phyloP scores from a whole-genome alignment of 1,140 invertebrate genomes.

The Drepana arcuata region DNA sequence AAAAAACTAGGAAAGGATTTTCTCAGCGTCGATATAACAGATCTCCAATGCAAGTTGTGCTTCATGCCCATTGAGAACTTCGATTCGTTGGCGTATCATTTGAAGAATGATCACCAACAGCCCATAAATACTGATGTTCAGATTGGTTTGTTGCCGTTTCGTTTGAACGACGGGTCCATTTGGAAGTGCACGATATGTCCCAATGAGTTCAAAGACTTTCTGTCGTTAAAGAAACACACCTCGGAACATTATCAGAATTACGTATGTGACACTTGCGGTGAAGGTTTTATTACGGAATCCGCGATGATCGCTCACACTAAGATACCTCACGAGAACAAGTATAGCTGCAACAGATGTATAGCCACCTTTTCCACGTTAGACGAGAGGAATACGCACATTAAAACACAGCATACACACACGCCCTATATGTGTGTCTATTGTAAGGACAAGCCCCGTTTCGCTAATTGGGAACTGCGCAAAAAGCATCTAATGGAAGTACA shows the following conservation, averaged over 20 bases:
- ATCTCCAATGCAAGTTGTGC: conserved; percentile 59
- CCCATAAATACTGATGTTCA: conserved; percentile 46
- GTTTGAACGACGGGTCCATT: conserved; percentile 43
- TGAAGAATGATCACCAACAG: conserved; percentile 51
- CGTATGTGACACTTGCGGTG: conserved; percentile 57
- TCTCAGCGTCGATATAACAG: conserved; percentile 54
- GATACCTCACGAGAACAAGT: conserved; percentile 60
- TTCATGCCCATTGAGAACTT: conserved; percentile 43
- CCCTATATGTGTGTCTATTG: conserved; percentile 55
- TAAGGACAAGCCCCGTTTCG: conserved; percentile 53
- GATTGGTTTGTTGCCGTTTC: conserved; percentile 47
- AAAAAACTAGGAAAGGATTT: conserved; percentile 58
- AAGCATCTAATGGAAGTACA: conserved; percentile 55
- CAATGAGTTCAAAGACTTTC: conserved; percentile 55
- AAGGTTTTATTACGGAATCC: conserved; percentile 57
- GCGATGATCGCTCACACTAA: conserved; percentile 58
- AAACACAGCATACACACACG: conserved; percentile 53
- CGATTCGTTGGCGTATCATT: conserved; percentile 41
- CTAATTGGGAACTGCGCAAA: conserved; percentile 53
- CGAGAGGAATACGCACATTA: conserved; percentile 54
- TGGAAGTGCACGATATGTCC: conserved; percentile 59
- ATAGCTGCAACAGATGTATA: conserved; percentile 48
- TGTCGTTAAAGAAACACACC: conserved; percentile 50
- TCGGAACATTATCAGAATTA: conserved; percentile 57
- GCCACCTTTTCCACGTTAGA: conserved; percentile 48